Evolutionary conservation across 2,113 vertebrate genomes (phyloP).

Genomic region (Phrynosoma platyrhinos): DNA sequence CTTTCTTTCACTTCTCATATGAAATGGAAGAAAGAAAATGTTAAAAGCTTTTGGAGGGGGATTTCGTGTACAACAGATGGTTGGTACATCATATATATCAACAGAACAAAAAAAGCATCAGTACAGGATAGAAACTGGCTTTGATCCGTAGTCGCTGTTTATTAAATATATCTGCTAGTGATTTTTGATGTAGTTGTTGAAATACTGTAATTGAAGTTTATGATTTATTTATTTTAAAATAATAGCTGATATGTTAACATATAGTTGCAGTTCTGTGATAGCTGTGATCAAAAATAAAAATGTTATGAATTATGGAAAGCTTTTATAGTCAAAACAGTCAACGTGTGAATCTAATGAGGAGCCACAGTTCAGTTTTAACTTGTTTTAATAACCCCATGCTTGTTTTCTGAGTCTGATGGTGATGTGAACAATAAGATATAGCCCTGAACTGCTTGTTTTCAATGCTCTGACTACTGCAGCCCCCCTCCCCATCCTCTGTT

Average conservation of each 20-base stretch:
- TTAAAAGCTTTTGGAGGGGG: conserved; percentile 15
- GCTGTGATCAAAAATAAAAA: conserved; percentile 18
- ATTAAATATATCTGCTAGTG: conserved; percentile 21
- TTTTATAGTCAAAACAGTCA: background rate
- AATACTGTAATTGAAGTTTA: conserved; percentile 24
- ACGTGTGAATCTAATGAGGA: background rate
- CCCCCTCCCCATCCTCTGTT: background rate
- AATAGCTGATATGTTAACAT: background rate
- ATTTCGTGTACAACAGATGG: conserved; percentile 32
- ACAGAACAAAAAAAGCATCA: conserved; percentile 38
- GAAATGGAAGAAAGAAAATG: conserved; percentile 31
- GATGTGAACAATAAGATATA: background rate
- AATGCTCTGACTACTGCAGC: background rate
- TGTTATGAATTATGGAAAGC: conserved; percentile 15
- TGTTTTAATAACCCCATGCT: background rate
- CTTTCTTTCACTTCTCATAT: conserved; percentile 52
- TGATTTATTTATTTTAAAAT: background rate
- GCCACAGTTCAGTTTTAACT: background rate
- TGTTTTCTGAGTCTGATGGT: background rate
- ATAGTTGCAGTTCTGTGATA: conserved; percentile 15
- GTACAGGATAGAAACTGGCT: conserved; percentile 6
- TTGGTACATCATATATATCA: conserved; percentile 26
- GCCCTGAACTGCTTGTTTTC: background rate
- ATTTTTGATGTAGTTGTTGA: conserved; percentile 11
- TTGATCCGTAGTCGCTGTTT: conserved; percentile 8